A percentile compares a stretch with the other conserved stretches of the same genome.
Evolutionary conservation across 2,888 invertebrate genomes (phyloP).

Genomic region (Trichacis sp.): DNA sequence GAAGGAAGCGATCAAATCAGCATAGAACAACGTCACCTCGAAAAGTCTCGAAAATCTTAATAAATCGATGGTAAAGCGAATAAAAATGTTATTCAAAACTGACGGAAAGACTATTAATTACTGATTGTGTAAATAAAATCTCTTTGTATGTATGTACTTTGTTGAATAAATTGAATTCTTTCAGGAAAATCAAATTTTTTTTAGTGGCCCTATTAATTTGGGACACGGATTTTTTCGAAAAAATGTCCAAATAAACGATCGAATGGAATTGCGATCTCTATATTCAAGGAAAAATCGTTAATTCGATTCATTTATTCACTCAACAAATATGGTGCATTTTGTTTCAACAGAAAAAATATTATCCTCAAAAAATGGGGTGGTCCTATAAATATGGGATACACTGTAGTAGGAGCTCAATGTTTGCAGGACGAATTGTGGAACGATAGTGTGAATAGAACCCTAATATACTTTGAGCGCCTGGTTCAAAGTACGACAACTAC

Average conservation of each 20-base stretch:
- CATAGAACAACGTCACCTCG: constrained; percentile 1
- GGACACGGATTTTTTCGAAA: not conserved
- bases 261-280: too few relatives aligned
- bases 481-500: too few relatives aligned
- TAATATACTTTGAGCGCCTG: too few relatives aligned
- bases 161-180: not conserved
- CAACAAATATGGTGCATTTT: too few relatives aligned
- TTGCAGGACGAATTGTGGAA: too few relatives aligned
- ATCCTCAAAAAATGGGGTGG: not conserved
- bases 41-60: not conserved
- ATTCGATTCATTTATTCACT: too few relatives aligned
- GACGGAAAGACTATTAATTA: too few relatives aligned
- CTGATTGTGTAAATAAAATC: too few relatives aligned
- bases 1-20: not conserved
- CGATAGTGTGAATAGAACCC: too few relatives aligned
- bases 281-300: too few relatives aligned
- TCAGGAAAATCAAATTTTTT: not conserved
- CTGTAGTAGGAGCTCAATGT: too few relatives aligned
- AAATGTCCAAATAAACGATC: not conserved
- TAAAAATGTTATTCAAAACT: not conserved
- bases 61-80: constrained; percentile 5
- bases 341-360: not conserved
- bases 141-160: too few relatives aligned
- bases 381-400: constrained; percentile 1
- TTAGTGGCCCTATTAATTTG: not conserved